Conservation (phyloP, 2,888 invertebrate species). For the Archips crataeganus region DNA sequence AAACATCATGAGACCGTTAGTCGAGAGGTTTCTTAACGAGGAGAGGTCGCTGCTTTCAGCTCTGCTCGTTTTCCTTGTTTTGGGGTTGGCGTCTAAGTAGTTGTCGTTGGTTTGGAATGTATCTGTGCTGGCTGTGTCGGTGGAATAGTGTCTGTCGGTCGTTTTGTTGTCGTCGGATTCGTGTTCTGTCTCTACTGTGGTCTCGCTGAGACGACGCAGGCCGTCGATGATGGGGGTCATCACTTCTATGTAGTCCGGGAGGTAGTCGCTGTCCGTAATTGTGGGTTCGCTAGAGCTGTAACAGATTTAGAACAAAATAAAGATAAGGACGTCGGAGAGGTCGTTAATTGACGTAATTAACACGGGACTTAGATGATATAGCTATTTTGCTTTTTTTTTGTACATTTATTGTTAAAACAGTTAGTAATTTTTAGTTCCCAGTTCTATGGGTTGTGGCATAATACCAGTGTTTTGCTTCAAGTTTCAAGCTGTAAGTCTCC, state of each 20-base stretch:
- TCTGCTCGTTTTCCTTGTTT: constrained; percentile 71
- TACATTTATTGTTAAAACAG: too few relatives aligned
- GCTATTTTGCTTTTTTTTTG: too few relatives aligned
- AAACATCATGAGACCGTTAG: constrained; percentile 81
- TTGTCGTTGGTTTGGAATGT: constrained; percentile 70
- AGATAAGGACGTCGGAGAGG: neutral
- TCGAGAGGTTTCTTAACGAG: constrained; percentile 76
- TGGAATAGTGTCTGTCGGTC: constrained; percentile 50
- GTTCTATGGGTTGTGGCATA: too few relatives aligned
- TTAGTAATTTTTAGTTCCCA: too few relatives aligned
- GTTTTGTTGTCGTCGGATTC: constrained; percentile 54
- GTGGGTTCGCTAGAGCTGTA: constrained; percentile 73
- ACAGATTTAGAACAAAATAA: constrained; percentile 18
- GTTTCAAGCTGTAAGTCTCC: too few relatives aligned
- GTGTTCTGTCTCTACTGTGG: constrained; percentile 54
- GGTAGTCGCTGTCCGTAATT: constrained; percentile 76
- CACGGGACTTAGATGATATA: too few relatives aligned
- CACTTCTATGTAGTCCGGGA: constrained; percentile 81
- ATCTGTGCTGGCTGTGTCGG: constrained; percentile 64
- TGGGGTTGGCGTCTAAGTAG: constrained; percentile 50
- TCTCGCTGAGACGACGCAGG: constrained; percentile 66
- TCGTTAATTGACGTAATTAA: neutral
- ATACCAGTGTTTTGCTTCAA: too few relatives aligned
- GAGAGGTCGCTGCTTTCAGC: constrained; percentile 70
- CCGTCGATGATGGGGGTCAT: constrained; percentile 82